phyloP scores from a whole-genome alignment of 2,113 vertebrate species.

The Gopherus evgoodei region DNA sequence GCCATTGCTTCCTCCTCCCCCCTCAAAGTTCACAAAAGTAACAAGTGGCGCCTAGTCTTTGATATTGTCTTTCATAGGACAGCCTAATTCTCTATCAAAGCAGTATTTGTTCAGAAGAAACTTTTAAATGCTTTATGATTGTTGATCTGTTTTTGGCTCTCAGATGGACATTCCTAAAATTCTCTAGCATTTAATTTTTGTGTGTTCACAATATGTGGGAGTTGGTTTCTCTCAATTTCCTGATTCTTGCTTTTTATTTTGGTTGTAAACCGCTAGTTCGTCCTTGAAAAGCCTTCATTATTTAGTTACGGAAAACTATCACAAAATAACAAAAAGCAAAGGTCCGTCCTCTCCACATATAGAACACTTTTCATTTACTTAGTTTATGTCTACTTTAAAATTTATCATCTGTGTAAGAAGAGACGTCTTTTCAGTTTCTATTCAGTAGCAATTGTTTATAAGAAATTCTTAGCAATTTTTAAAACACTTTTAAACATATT shows the following conservation, averaged over 20 bases:
- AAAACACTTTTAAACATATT: neutral
- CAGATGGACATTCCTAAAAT: constrained; percentile 67
- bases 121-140: constrained; percentile 54
- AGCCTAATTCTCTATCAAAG: constrained; percentile 42
- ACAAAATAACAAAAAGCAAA: neutral
- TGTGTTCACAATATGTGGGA: neutral
- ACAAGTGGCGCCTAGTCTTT: constrained; percentile 67
- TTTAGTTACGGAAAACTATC: fast-evolving
- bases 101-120: constrained; percentile 41
- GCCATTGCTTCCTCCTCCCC: neutral
- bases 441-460: neutral
- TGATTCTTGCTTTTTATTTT: constrained; percentile 22
- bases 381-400: neutral
- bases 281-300: constrained; percentile 2
- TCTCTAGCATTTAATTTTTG: constrained; percentile 47
- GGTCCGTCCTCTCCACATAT: neutral
- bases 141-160: constrained; percentile 58
- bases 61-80: constrained; percentile 31
- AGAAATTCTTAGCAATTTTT: neutral
- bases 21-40: neutral
- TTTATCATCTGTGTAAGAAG: neutral
- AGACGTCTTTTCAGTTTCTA: neutral
- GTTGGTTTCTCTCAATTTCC: constrained; percentile 43
- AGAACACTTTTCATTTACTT: neutral
- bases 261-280: constrained; percentile 28